phyloP scores from a whole-genome alignment of 2,113 vertebrate species.

The Poeciliopsis retropinna region DNA sequence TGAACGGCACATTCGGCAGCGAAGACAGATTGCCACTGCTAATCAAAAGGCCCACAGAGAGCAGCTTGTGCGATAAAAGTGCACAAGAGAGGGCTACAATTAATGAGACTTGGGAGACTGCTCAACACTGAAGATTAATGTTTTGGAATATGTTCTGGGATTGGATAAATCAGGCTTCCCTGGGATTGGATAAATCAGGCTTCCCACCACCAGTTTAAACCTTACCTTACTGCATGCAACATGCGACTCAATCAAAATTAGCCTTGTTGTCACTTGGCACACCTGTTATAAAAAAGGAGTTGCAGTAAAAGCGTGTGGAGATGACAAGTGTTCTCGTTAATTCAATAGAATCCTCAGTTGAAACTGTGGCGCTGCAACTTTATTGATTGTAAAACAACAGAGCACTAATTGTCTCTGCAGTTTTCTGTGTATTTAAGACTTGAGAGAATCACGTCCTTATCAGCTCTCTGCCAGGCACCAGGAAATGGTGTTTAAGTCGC shows the following conservation, averaged over 20 bases:
- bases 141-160: conserved; percentile 22
- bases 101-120: conserved; percentile 43
- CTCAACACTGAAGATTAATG: conserved; percentile 57
- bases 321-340: conserved; percentile 48
- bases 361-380: conserved; percentile 50
- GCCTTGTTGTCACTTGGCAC: conserved; percentile 37
- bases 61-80: conserved; percentile 12
- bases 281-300: conserved; percentile 27
- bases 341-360: conserved; percentile 44
- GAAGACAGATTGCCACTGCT: neutral
- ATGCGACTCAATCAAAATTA: conserved; percentile 28
- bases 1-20: no score
- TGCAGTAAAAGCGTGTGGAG: conserved; percentile 17
- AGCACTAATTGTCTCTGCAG: conserved; percentile 71
- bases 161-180: conserved; percentile 43
- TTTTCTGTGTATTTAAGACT: conserved; percentile 64
- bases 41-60: conserved; percentile 9
- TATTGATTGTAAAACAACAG: conserved; percentile 73
- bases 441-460: conserved; percentile 64
- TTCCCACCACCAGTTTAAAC: conserved; percentile 27
- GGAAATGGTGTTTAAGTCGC: conserved; percentile 33
- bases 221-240: conserved; percentile 26
- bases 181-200: conserved; percentile 42
- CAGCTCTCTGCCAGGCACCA: conserved; percentile 60
- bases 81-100: conserved; percentile 30